Conservation (phyloP, 2,888 invertebrate genomes). For the Leistus spinibarbis region DNA sequence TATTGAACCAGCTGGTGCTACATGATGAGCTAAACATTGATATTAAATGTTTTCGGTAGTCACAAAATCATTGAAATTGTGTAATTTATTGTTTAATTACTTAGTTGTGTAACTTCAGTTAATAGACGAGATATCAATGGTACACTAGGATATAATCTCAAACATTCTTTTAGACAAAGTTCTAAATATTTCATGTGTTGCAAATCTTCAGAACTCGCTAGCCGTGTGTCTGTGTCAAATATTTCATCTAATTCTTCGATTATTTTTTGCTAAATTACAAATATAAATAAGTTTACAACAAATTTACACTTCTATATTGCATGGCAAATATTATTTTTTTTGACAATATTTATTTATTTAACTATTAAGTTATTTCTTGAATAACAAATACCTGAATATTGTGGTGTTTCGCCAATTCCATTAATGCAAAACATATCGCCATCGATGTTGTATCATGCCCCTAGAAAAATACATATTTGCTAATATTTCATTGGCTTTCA, state of each 20-base stretch:
- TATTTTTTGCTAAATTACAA: slow-evolving; percentile 4
- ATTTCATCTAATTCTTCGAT: slow-evolving; percentile 11
- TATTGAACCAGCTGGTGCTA: slow-evolving; percentile 60
- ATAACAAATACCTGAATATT: slow-evolving; percentile 51
- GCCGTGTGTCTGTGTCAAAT: slow-evolving; percentile 52
- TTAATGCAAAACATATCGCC: slow-evolving; percentile 54
- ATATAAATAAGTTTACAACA: no score
- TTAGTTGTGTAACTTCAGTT: slow-evolving; percentile 55
- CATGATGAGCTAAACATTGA: slow-evolving; percentile 2
- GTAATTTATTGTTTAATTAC: not conserved
- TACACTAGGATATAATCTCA: slow-evolving; percentile 70
- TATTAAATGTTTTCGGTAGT: no score
- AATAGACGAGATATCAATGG: slow-evolving; percentile 65
- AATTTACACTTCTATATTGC: no score
- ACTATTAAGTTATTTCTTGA: no score
- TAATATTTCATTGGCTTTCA: no score
- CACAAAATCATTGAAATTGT: no score
- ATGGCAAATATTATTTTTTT: no score
- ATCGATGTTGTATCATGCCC: slow-evolving; percentile 60
- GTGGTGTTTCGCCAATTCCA: slow-evolving; percentile 58
- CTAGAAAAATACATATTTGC: slow-evolving; percentile 46
- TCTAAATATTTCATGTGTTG: slow-evolving; percentile 68
- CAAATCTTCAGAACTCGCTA: slow-evolving; percentile 62
- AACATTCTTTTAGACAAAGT: slow-evolving; percentile 68
- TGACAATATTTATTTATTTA: no score